These are phyloP conservation scores for Hermodice carunculata DNA, from an alignment of 2,888 invertebrate species.

Conservation along the genomic window DNA sequence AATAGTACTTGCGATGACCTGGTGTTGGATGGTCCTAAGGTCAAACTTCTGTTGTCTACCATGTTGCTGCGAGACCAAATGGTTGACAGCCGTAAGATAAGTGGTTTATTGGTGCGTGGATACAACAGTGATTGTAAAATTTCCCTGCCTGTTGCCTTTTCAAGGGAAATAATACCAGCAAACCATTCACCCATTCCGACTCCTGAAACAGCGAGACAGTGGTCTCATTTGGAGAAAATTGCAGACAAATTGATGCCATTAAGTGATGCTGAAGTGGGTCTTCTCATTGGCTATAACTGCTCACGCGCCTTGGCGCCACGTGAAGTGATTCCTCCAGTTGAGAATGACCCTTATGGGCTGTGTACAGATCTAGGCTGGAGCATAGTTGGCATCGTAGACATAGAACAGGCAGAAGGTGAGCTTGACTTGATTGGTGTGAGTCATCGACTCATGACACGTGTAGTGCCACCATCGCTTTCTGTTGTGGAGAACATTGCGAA, in stretches of 20 bases:
- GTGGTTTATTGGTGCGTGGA: constrained; percentile 30
- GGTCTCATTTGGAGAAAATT: constrained; percentile 36
- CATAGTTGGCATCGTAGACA: not conserved
- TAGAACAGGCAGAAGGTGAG: too few relatives aligned
- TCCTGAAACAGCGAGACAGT: constrained; percentile 29
- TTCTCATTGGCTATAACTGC: constrained; percentile 6
- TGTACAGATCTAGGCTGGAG: not conserved
- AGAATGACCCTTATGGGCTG: not conserved
- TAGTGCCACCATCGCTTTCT: too few relatives aligned
- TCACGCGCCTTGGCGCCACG: not conserved
- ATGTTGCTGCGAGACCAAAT: constrained; percentile 21
- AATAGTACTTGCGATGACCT: constrained; percentile 23
- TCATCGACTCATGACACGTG: too few relatives aligned
- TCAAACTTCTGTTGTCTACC: constrained; percentile 35
- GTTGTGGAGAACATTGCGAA: too few relatives aligned
- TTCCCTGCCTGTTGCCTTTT: constrained; percentile 32
- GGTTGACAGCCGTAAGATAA: constrained; percentile 8
- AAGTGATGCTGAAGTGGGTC: constrained; percentile 12
- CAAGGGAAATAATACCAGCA: constrained; percentile 36
- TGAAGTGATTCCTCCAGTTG: not conserved
- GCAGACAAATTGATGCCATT: constrained; percentile 26
- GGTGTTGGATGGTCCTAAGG: constrained; percentile 13
- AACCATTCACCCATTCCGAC: constrained; percentile 42
- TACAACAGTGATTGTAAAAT: constrained; percentile 18
- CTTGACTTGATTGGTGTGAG: too few relatives aligned